A percentile compares a stretch with the other conserved stretches of the same genome.
Conservation (phyloP, 2,113 vertebrate genomes). For the Herpetotheres cachinnans region DNA sequence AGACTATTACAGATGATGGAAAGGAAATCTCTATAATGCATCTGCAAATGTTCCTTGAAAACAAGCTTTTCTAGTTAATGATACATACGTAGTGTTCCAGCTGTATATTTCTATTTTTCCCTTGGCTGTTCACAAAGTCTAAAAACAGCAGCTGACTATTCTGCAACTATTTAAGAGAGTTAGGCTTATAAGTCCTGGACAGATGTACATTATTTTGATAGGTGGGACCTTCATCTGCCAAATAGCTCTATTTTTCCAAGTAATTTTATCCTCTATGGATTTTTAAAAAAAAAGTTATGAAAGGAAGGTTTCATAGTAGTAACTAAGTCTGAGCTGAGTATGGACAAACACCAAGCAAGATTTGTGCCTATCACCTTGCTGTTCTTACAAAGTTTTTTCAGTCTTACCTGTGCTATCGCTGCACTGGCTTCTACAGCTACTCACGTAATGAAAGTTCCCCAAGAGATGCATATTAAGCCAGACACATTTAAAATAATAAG, state of each 20-base stretch:
- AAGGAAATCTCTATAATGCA: background rate
- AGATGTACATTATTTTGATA: slow-evolving; percentile 23
- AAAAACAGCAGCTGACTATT: background rate
- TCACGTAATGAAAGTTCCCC: background rate
- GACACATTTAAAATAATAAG: background rate
- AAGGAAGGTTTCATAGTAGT: background rate
- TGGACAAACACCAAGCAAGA: background rate
- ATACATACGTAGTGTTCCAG: background rate
- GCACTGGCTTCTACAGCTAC: background rate
- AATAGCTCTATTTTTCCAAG: background rate
- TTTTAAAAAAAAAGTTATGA: background rate
- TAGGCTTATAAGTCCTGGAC: background rate
- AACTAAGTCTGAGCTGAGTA: background rate
- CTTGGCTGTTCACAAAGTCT: background rate
- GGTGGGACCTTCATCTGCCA: background rate
- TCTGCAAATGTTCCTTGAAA: background rate
- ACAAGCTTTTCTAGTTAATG: background rate
- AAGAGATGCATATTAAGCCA: background rate
- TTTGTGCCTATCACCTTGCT: background rate
- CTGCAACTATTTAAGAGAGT: background rate
- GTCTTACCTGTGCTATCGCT: background rate
- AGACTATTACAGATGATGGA: background rate
- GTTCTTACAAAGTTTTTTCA: background rate
- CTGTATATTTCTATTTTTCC: background rate
- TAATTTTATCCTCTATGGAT: background rate